These are phyloP conservation scores for Ladona fulva DNA, from an alignment of 1,140 invertebrate genomes.

Conservation along the genomic window DNA sequence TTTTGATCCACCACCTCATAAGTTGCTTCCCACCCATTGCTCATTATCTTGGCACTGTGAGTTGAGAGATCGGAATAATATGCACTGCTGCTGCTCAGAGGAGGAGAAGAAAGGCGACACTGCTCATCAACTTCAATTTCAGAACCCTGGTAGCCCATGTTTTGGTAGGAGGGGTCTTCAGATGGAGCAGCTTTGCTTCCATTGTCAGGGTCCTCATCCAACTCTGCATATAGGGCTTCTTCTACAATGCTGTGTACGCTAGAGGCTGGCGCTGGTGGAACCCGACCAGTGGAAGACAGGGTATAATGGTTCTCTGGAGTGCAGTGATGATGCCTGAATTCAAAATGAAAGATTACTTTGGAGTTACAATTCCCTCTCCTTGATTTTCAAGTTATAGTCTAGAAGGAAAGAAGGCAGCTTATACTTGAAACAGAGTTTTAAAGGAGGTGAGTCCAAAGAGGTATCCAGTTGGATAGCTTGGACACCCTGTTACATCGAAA, in stretches of 20 bases:
- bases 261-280: not conserved
- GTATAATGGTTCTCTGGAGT: conserved; percentile 58
- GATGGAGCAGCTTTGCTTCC: not conserved
- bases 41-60: not conserved
- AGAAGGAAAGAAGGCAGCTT: too few species aligned
- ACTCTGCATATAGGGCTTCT: conserved; percentile 56
- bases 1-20: conserved; percentile 43
- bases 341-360: not conserved
- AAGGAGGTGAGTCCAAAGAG: too few species aligned
- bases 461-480: too few species aligned
- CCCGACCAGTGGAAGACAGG: not conserved
- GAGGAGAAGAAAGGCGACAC: not conserved
- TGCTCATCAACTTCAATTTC: conserved; percentile 43
- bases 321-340: not conserved
- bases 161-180: conserved; percentile 53
- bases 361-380: too few species aligned
- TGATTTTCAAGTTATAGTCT: too few species aligned
- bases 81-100: conserved; percentile 47
- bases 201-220: conserved; percentile 37
- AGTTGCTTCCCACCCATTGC: conserved; percentile 40
- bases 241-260: conserved; percentile 29
- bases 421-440: too few species aligned
- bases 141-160: conserved; percentile 55
- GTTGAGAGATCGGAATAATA: conserved; percentile 56
- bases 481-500: too few species aligned